Evolutionary conservation across 2,888 invertebrate genomes (phyloP).

Genomic region (Torymus texanus): DNA sequence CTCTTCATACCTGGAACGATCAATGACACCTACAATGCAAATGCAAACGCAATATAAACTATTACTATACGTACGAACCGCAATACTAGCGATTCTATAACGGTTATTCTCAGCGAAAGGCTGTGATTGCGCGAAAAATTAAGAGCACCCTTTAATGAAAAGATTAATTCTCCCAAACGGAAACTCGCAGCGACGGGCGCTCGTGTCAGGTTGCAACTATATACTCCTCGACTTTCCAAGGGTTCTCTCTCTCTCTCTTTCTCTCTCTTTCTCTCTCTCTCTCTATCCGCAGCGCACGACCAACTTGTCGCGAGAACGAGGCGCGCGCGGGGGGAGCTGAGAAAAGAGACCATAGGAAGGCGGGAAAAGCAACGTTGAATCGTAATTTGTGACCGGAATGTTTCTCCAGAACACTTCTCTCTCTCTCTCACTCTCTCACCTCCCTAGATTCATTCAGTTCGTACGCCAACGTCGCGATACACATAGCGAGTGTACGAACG

Average conservation of each 20-base stretch:
- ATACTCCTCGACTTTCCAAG: constrained; percentile 54
- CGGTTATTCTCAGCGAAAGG: not conserved
- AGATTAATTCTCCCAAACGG: constrained; percentile 18
- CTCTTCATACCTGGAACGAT: too few relatives aligned
- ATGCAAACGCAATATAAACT: too few relatives aligned
- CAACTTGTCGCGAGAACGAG: constrained; percentile 36
- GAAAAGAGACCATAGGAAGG: constrained; percentile 24
- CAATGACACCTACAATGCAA: too few relatives aligned
- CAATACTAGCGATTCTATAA: too few relatives aligned
- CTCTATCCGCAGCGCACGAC: too few relatives aligned
- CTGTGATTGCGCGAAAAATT: not conserved
- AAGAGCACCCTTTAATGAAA: constrained; percentile 6
- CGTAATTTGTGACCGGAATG: constrained; percentile 65
- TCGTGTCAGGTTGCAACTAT: constrained; percentile 56
- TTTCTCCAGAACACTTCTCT: constrained; percentile 13
- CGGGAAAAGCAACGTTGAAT: constrained; percentile 63
- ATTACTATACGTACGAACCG: too few relatives aligned
- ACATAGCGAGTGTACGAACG: not conserved
- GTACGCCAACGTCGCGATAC: too few relatives aligned
- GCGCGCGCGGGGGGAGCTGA: constrained; percentile 5
- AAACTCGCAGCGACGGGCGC: constrained; percentile 48
- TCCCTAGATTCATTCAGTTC: constrained; percentile 32
- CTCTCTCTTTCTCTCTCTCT: too few relatives aligned
- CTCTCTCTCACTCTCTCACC: not conserved
- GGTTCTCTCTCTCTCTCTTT: not conserved